Evolutionary conservation across 2,888 invertebrate genomes (phyloP).

Genomic region (Tortricodes alternella): DNA sequence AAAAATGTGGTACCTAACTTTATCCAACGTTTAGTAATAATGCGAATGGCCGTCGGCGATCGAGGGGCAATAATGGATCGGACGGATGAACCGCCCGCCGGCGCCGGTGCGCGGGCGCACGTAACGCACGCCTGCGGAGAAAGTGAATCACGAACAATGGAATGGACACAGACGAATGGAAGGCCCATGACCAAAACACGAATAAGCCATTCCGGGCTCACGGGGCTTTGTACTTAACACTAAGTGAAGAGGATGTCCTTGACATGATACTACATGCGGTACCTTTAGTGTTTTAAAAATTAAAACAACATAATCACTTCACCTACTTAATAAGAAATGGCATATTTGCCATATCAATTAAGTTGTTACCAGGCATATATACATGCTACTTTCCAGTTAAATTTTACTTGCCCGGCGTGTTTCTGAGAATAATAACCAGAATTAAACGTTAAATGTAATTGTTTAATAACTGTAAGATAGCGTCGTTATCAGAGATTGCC

Average conservation of each 20-base stretch:
- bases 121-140: slow-evolving; percentile 56
- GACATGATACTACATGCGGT: slow-evolving; percentile 34
- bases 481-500: background rate
- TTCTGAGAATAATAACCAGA: slow-evolving; percentile 6
- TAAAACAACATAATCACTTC: slow-evolving; percentile 10
- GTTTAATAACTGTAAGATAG: slow-evolving; percentile 5
- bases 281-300: slow-evolving; percentile 23
- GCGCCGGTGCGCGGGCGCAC: slow-evolving; percentile 42
- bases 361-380: background rate
- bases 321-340: slow-evolving; percentile 1
- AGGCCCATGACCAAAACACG: slow-evolving; percentile 34
- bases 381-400: background rate
- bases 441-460: slow-evolving; percentile 7
- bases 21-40: no score
- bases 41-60: slow-evolving; percentile 7
- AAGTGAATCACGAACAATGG: slow-evolving; percentile 63
- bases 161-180: slow-evolving; percentile 36
- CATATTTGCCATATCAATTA: slow-evolving; percentile 17
- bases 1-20: no score
- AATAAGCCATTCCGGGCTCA: slow-evolving; percentile 47
- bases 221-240: slow-evolving; percentile 37
- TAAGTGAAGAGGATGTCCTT: slow-evolving; percentile 45
- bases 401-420: background rate
- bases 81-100: slow-evolving; percentile 34
- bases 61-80: slow-evolving; percentile 34